Base-by-base conservation (phyloP, 2,797 vertebrate genomes). In the Argentina silus region DNA sequence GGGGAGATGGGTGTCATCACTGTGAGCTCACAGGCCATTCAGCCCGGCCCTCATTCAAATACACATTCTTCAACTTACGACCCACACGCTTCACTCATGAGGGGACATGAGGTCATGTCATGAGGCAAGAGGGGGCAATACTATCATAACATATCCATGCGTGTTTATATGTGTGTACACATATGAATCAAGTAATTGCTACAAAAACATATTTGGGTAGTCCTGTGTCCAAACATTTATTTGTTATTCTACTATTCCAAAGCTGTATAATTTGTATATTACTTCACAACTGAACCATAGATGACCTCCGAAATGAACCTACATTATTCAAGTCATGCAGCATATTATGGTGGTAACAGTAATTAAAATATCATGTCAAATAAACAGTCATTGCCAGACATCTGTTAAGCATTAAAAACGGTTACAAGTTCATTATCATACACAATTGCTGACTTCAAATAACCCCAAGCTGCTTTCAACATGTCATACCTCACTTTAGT, bases 291-390 rank as follows among this genome's bases (percentile, higher is more conserved):
- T 69, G 67, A 83, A 83, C 70, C 67, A 56, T 70, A 62, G 47
- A 70, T 74, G 78, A 85, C 76, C 75, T 85, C 73, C 78, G 62
- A 82, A 81, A 81, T 70, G 45, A 70, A 80, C 68, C 68, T 53
- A 67, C 62, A 82, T 81, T 76, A 79, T 80, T 83, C 73, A 76
- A 71, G 75, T 71, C 68, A 68, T 69, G 75, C 67, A 67, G 74
- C 57, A 69, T 62, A 71, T 70, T 76, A 61, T 50, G 72, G 61
- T 69, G 68, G 72, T 78, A 76, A 81, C 75, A 76, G 74, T 78
- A 82, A 85, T 85, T 79, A 81, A 84, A 85, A 83, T 82, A 81
- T 83, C 80, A 77, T 75, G 82, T 80, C 76, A 85, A 85, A 84
- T 84, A 84, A 84, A 79, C 77, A 79, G 73, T 79, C 81, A 77